Percentiles rank a stretch among this genome's conserved stretches.
These are phyloP conservation scores for Myioborus melanocephalus DNA, from an alignment of 2,797 vertebrate species.

Conservation along the genomic window DNA sequence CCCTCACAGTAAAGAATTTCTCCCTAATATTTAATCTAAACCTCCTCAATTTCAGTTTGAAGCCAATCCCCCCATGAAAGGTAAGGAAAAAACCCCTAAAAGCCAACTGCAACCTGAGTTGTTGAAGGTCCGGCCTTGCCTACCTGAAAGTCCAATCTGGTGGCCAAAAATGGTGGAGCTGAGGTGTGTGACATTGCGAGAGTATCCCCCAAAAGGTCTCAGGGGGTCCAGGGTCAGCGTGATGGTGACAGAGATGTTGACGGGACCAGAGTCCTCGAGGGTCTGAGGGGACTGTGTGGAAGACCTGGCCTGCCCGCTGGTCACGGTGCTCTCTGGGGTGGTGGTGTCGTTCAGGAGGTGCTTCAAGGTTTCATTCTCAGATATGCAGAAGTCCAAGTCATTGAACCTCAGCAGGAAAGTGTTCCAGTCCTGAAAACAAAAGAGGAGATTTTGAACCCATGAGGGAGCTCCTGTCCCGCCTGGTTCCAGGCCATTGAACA, in stretches of 20 bases:
- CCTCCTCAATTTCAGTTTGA: not conserved
- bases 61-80: fast-evolving
- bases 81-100: not conserved
- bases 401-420: constrained; percentile 96
- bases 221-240: constrained; percentile 94
- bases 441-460: not conserved
- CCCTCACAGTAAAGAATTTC: not conserved
- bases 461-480: not conserved
- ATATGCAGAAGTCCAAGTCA: constrained; percentile 96
- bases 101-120: not conserved
- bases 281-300: constrained; percentile 88
- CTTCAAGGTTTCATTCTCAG: constrained; percentile 97
- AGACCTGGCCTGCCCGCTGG: constrained; percentile 85
- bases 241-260: constrained; percentile 94
- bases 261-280: constrained; percentile 89
- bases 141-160: constrained; percentile 93
- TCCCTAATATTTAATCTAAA: not conserved
- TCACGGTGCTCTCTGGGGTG: constrained; percentile 87
- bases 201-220: constrained; percentile 92
- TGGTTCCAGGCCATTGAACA: not conserved
- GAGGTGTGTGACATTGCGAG: constrained; percentile 94
- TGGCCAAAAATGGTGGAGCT: constrained; percentile 91
- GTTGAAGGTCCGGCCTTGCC: not conserved
- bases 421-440: constrained; percentile 91
- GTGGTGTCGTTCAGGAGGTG: constrained; percentile 92